Evolutionary conservation across 2,113 vertebrate species (phyloP).

Genomic region (Marmota flaviventris): DNA sequence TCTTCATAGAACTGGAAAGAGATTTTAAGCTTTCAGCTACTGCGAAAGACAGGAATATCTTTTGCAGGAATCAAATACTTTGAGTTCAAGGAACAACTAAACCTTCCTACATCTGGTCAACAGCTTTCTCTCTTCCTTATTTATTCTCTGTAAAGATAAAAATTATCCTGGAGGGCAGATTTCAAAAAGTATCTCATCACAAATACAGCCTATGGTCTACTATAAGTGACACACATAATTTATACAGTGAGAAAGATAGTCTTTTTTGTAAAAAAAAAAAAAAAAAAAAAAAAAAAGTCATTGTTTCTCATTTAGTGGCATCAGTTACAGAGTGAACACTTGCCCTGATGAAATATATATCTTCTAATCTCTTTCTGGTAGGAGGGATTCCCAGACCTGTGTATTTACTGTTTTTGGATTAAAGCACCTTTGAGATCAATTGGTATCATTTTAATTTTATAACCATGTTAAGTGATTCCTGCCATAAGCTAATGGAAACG

Average conservation of each 20-base stretch:
- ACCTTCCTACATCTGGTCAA: not conserved
- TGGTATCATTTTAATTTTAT: constrained; percentile 40
- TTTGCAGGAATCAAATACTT: not conserved
- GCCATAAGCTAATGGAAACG: not conserved
- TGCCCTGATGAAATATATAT: not conserved
- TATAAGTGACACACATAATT: not conserved
- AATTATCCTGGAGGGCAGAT: not conserved
- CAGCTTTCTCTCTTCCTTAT: not conserved
- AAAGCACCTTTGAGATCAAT: not conserved
- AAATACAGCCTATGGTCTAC: not conserved
- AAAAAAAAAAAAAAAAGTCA: not conserved
- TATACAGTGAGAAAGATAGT: not conserved
- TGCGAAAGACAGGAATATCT: not conserved
- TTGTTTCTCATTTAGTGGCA: not conserved
- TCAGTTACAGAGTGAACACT: not conserved
- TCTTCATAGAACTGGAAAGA: not conserved
- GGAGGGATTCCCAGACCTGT: not conserved
- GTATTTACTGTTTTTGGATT: not conserved
- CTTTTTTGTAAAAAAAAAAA: not conserved
- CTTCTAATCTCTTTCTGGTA: not conserved
- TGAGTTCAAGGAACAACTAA: not conserved
- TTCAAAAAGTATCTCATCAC: not conserved
- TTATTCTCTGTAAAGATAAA: not conserved
- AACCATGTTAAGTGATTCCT: constrained; percentile 24
- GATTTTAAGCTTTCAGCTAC: not conserved